Evolutionary conservation across 2,888 invertebrate genomes (phyloP).

Genomic region (Tenthredo notha): DNA sequence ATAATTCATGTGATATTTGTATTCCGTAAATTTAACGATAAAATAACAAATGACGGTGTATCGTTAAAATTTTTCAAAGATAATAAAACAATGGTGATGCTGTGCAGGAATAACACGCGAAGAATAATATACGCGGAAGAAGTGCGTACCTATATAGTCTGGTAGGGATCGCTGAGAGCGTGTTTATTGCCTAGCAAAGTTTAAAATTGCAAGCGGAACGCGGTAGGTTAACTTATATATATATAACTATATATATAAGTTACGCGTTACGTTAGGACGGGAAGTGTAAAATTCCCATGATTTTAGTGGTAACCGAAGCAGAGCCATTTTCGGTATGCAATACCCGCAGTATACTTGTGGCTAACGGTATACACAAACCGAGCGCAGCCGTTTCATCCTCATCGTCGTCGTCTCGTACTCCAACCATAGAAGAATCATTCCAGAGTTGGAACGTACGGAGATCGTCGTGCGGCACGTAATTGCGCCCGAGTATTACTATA

Average conservation of each 20-base stretch:
- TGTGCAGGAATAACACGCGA: not conserved
- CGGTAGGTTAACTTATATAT: slow-evolving; percentile 30
- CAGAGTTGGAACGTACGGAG: slow-evolving; percentile 32
- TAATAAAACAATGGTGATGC: slow-evolving; percentile 36
- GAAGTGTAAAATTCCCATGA: slow-evolving; percentile 70
- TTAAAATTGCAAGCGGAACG: slow-evolving; percentile 68
- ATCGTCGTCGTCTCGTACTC: slow-evolving; percentile 7
- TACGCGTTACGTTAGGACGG: slow-evolving; percentile 14
- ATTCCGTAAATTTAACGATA: not conserved
- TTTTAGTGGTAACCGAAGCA: slow-evolving; percentile 71
- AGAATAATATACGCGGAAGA: slow-evolving; percentile 55
- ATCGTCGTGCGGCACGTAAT: slow-evolving; percentile 46
- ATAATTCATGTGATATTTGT: not conserved
- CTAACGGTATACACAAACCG: slow-evolving; percentile 61
- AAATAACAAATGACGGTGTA: not conserved
- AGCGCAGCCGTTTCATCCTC: slow-evolving; percentile 1
- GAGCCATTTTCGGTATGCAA: slow-evolving; percentile 72
- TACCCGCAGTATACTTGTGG: slow-evolving; percentile 51
- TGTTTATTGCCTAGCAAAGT: slow-evolving; percentile 75
- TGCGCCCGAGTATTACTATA: slow-evolving; percentile 17
- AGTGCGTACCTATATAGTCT: slow-evolving; percentile 38
- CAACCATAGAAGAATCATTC: slow-evolving; percentile 40
- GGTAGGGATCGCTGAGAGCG: slow-evolving; percentile 54
- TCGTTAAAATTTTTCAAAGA: slow-evolving; percentile 34
- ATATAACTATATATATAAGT: not conserved